phyloP scores from a whole-genome alignment of 2,113 vertebrate species.

The Morone chrysops region DNA sequence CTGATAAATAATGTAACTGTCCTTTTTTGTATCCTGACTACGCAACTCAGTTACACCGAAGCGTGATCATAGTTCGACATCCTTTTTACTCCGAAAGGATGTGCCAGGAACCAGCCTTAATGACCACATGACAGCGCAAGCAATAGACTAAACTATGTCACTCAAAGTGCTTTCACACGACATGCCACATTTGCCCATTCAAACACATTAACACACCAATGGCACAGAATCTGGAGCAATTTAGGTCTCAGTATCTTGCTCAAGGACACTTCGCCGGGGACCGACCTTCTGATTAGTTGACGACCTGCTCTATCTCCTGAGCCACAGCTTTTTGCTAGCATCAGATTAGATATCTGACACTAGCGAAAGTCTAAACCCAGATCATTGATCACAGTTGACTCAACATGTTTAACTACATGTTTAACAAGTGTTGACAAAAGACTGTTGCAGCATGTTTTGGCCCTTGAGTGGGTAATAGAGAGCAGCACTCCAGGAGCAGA shows the following conservation, averaged over 20 bases:
- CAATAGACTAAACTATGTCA: not conserved
- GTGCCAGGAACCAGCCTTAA: not conserved
- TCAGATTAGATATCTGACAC: not conserved
- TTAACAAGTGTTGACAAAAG: not conserved
- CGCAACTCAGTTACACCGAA: too few relatives aligned
- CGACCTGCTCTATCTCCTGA: too few relatives aligned
- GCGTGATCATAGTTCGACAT: not conserved
- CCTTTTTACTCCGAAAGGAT: not conserved
- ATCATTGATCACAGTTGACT: not conserved
- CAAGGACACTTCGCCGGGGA: too few relatives aligned
- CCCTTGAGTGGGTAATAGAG: not conserved
- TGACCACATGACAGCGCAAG: not conserved
- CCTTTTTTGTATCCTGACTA: too few relatives aligned
- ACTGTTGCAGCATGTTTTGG: not conserved
- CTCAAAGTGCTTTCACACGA: too few relatives aligned
- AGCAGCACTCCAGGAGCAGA: not conserved
- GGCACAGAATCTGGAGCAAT: too few relatives aligned
- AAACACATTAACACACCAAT: too few relatives aligned
- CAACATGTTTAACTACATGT: not conserved
- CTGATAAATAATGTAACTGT: too few relatives aligned
- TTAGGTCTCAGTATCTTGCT: too few relatives aligned
- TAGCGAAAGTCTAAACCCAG: not conserved
- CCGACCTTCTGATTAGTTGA: too few relatives aligned
- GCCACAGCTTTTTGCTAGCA: too few relatives aligned
- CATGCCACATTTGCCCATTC: too few relatives aligned